These are phyloP conservation scores for Amphipyra tragopoginis DNA, from an alignment of 2,888 invertebrate genomes.

Conservation along the genomic window DNA sequence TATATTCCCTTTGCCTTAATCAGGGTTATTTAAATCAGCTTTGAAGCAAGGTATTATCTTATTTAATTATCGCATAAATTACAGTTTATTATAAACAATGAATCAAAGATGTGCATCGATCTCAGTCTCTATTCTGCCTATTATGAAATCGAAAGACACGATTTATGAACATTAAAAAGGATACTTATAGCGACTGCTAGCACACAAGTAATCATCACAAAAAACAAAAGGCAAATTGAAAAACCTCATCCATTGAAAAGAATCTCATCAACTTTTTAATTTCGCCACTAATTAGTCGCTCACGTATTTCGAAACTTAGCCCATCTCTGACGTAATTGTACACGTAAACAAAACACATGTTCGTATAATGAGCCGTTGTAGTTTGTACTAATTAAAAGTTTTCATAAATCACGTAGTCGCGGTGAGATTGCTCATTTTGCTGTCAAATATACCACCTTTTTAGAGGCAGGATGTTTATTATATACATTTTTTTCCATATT, in stretches of 20 bases:
- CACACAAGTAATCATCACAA: slow-evolving; percentile 4
- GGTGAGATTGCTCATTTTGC: slow-evolving; percentile 18
- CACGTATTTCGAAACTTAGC: slow-evolving; percentile 24
- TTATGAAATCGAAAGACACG: background rate
- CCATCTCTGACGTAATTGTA: slow-evolving; percentile 8
- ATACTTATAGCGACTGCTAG: background rate
- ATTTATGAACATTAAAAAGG: background rate
- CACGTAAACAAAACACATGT: slow-evolving; percentile 32
- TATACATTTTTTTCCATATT: slow-evolving; percentile 32
- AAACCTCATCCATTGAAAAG: slow-evolving; percentile 9
- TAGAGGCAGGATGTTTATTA: slow-evolving; percentile 22
- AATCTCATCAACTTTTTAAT: slow-evolving; percentile 38
- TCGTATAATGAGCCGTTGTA: slow-evolving; percentile 15
- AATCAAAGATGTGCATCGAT: background rate
- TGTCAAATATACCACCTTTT: slow-evolving; percentile 34
- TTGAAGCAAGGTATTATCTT: background rate
- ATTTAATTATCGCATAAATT: background rate
- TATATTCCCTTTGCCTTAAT: too few species aligned
- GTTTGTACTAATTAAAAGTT: slow-evolving; percentile 36
- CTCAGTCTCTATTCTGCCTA: too few species aligned
- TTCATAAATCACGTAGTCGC: slow-evolving; percentile 26
- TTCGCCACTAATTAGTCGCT: slow-evolving; percentile 39
- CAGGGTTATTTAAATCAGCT: too few species aligned
- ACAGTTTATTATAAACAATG: background rate
- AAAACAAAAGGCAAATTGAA: too few species aligned